Percentiles rank a stretch among this genome's conserved stretches.
Evolutionary conservation across 1,140 invertebrate species (phyloP).

Genomic region (Trinorchestia longiramus): DNA sequence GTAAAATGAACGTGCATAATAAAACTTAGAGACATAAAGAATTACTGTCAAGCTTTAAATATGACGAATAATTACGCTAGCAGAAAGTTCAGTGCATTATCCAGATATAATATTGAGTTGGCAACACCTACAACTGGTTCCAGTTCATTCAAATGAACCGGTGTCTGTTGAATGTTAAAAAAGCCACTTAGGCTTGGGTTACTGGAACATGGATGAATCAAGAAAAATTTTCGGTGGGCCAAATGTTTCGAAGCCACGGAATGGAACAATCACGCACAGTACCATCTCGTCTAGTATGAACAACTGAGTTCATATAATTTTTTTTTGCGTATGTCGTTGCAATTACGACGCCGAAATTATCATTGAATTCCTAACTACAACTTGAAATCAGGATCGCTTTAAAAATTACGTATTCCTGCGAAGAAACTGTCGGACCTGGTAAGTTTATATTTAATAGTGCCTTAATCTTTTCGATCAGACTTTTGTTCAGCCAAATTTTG

Average conservation of each 20-base stretch:
- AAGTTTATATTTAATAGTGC: too few relatives aligned
- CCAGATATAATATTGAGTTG: not conserved
- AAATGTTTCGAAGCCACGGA: not conserved
- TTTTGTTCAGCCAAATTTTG: too few relatives aligned
- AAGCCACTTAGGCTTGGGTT: not conserved
- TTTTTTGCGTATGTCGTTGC: too few relatives aligned
- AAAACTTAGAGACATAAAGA: not conserved
- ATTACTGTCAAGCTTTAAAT: not conserved
- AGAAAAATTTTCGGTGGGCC: not conserved
- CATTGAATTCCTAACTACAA: too few relatives aligned
- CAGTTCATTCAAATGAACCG: conserved; percentile 32
- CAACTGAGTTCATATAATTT: not conserved
- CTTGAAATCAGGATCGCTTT: not conserved
- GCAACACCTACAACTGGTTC: not conserved
- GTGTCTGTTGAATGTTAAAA: not conserved
- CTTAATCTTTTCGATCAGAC: too few relatives aligned
- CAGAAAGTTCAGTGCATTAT: not conserved
- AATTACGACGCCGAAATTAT: not conserved
- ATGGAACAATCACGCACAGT: not conserved
- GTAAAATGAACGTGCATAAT: not conserved
- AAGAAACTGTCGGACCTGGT: not conserved
- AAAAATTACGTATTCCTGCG: not conserved
- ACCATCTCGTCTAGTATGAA: not conserved
- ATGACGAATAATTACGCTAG: not conserved
- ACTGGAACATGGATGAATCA: not conserved